Conservation (phyloP, 2,113 vertebrate genomes). For the Chaenocephalus aceratus region DNA sequence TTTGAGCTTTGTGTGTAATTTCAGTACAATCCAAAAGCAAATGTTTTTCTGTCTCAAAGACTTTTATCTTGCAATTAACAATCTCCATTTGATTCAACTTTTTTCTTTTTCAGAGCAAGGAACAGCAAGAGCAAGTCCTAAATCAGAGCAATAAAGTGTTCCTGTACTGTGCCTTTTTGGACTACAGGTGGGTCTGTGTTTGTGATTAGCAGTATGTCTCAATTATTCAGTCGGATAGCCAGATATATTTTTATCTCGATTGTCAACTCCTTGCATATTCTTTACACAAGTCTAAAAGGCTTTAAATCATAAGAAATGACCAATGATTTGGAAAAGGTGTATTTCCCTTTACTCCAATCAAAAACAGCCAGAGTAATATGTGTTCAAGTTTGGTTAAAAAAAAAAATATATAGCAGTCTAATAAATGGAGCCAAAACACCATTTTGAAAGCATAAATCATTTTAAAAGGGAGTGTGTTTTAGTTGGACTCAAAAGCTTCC, state of each 20-base stretch:
- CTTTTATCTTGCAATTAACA: not conserved
- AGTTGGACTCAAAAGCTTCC: constrained; percentile 54
- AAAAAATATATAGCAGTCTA: constrained; percentile 10
- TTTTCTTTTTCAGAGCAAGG: constrained; percentile 83
- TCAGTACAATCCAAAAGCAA: constrained; percentile 4
- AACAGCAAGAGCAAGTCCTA: constrained; percentile 84
- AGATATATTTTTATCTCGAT: constrained; percentile 35
- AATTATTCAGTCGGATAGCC: constrained; percentile 38
- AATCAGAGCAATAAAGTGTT: constrained; percentile 89
- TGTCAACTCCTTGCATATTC: constrained; percentile 11
- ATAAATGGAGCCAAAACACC: constrained; percentile 53
- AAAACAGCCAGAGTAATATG: constrained; percentile 34
- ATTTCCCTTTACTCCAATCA: constrained; percentile 44
- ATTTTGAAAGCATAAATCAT: constrained; percentile 65
- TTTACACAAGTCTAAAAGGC: constrained; percentile 5
- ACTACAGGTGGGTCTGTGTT: constrained; percentile 89
- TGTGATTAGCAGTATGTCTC: constrained; percentile 8
- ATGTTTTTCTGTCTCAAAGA: constrained; percentile 28
- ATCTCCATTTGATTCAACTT: constrained; percentile 7
- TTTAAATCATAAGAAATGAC: constrained; percentile 35
- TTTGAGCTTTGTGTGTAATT: constrained; percentile 21
- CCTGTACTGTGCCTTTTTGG: constrained; percentile 94
- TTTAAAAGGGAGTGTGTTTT: constrained; percentile 66
- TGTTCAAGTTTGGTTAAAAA: constrained; percentile 18
- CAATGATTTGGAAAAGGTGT: constrained; percentile 30